Conservation (phyloP, 2,888 invertebrate genomes). For the Phanerotoma sp. region DNA sequence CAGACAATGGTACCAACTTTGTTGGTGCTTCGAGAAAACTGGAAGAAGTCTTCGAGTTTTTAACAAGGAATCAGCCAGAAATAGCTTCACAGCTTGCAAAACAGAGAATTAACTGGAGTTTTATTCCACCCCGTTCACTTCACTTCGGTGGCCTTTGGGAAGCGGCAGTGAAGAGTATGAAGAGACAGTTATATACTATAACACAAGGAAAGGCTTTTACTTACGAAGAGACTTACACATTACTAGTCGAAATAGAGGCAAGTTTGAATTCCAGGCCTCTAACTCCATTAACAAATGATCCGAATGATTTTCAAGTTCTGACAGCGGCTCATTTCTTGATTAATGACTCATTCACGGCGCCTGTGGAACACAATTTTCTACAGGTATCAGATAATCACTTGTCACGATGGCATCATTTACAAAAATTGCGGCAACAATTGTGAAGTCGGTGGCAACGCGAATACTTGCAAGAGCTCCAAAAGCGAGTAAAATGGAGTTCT, state of each 20-base stretch:
- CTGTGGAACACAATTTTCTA: conserved; percentile 29
- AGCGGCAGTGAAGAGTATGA: too few species aligned
- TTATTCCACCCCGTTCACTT: too few species aligned
- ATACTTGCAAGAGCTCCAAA: conserved; percentile 22
- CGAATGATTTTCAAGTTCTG: conserved; percentile 29
- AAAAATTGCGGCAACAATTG: conserved; percentile 26
- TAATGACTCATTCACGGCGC: conserved; percentile 26
- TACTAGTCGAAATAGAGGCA: conserved; percentile 32
- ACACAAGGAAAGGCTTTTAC: too few species aligned
- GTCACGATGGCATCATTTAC: conserved; percentile 31
- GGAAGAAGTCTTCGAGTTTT: neutral
- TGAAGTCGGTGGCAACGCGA: conserved; percentile 18
- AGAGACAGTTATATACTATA: too few species aligned
- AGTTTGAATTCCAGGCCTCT: conserved; percentile 32
- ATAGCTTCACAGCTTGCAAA: too few species aligned
- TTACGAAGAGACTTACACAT: conserved; percentile 34
- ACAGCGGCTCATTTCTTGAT: conserved; percentile 43
- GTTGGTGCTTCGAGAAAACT: conserved; percentile 30
- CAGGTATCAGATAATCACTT: conserved; percentile 20
- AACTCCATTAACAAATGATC: conserved; percentile 19
- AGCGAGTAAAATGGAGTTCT: conserved; percentile 20
- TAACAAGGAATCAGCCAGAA: too few species aligned
- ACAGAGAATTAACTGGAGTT: too few species aligned
- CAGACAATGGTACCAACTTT: conserved; percentile 33
- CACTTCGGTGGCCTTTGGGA: too few species aligned